Evolutionary conservation across 2,888 invertebrate genomes (phyloP).

Genomic region (Drosophila barbarae): DNA sequence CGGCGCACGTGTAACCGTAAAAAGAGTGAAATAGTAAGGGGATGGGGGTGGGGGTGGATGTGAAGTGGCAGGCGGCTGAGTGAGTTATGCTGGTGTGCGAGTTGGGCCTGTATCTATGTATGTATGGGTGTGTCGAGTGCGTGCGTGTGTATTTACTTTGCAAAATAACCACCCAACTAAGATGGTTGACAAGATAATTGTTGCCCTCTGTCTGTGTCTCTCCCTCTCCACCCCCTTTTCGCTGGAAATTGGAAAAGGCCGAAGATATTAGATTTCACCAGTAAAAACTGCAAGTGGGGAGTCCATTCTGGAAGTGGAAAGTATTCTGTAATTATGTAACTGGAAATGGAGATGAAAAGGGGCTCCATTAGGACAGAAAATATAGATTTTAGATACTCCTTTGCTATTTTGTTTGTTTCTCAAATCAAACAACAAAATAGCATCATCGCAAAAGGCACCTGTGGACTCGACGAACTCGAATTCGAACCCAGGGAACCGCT

Average conservation of each 20-base stretch:
- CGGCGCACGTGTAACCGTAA: conserved; percentile 70
- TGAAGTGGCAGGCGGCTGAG: conserved; percentile 15
- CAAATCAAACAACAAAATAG: conserved; percentile 3
- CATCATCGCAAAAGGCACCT: conserved; percentile 19
- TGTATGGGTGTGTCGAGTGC: conserved; percentile 3
- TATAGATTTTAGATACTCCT: neutral
- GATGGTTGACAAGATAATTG: conserved; percentile 67
- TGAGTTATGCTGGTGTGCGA: conserved; percentile 14
- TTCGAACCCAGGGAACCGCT: neutral
- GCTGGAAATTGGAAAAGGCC: conserved; percentile 16
- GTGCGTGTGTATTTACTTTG: conserved; percentile 51
- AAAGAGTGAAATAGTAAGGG: conserved; percentile 54
- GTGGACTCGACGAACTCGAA: conserved; percentile 6
- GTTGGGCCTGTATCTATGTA: conserved; percentile 19
- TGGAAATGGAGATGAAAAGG: neutral
- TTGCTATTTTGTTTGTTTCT: no score
- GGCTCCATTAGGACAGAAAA: neutral
- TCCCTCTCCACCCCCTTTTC: neutral
- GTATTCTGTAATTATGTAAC: conserved; percentile 9
- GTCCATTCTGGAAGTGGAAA: neutral
- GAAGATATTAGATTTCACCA: conserved; percentile 31
- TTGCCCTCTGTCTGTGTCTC: conserved; percentile 33
- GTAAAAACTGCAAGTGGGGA: conserved; percentile 15
- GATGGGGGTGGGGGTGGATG: conserved; percentile 2
- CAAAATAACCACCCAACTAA: conserved; percentile 57